A percentile compares a stretch with the other conserved stretches of the same genome.
Evolutionary conservation across 2,113 vertebrate species (phyloP).

Genomic region (Cheirogaleus medius): DNA sequence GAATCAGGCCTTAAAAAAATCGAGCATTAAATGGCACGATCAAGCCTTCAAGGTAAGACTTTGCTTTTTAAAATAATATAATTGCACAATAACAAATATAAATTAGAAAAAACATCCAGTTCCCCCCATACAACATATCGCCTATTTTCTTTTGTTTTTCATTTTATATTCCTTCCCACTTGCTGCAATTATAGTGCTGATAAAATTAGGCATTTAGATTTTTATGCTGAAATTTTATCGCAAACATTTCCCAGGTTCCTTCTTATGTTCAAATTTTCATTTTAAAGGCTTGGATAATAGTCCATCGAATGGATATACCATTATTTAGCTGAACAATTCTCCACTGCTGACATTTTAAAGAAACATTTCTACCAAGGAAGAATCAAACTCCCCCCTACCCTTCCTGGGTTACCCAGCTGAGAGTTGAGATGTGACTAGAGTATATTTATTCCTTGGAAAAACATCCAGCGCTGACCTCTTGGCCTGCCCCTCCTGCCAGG

Average conservation of each 20-base stretch:
- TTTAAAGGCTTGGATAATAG: background rate
- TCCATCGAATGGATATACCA: no score
- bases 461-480: conserved; percentile 4
- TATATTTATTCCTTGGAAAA: conserved; percentile 17
- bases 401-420: background rate
- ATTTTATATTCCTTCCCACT: background rate
- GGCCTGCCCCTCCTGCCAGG: background rate
- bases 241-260: background rate
- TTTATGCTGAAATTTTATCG: conserved; percentile 1
- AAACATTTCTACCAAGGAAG: background rate
- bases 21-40: background rate
- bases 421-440: background rate
- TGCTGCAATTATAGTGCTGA: background rate
- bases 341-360: background rate
- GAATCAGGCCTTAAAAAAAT: background rate
- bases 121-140: background rate
- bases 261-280: conserved; percentile 7
- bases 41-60: background rate
- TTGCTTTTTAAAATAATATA: background rate
- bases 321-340: background rate
- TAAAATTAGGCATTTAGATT: background rate
- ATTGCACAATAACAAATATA: background rate
- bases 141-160: background rate
- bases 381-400: background rate
- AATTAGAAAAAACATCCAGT: background rate